A percentile compares a stretch with the other conserved stretches of the same genome.
These are phyloP conservation scores for Arctocebus calabarensis DNA, from an alignment of 2,797 vertebrate genomes.

Conservation along the genomic window DNA sequence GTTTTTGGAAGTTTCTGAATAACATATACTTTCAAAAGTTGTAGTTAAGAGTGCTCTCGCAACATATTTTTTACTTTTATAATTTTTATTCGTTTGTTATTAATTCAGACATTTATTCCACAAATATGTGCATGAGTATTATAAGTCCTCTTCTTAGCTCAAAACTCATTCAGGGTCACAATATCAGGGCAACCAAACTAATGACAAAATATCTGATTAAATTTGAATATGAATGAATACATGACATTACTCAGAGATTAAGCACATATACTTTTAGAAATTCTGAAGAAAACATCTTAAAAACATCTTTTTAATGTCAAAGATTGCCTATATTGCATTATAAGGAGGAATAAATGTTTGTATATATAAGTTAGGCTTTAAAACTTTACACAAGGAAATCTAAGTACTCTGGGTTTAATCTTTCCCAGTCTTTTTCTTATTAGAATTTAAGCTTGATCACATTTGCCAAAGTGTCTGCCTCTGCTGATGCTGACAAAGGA, in stretches of 20 bases:
- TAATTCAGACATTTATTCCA: background rate
- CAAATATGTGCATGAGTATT: background rate
- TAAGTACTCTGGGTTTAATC: background rate
- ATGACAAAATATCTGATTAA: background rate
- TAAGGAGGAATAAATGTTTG: background rate
- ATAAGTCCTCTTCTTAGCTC: background rate
- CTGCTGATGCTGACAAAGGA: background rate
- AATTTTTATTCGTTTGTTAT: background rate
- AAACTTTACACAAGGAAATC: background rate
- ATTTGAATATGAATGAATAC: background rate
- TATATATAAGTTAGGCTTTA: background rate
- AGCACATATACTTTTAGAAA: background rate
- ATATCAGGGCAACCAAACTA: background rate
- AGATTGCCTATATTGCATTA: background rate
- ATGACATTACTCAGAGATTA: background rate
- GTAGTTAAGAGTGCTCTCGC: background rate
- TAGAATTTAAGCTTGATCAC: constrained; percentile 22
- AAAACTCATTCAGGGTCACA: background rate
- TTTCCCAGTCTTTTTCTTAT: background rate
- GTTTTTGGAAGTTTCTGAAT: background rate
- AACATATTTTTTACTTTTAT: background rate
- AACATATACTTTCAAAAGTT: background rate
- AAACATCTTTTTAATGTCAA: background rate
- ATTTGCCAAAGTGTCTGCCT: background rate
- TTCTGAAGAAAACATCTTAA: background rate